Base-by-base conservation (phyloP, 2,888 invertebrate genomes). In the Autographa gamma region DNA sequence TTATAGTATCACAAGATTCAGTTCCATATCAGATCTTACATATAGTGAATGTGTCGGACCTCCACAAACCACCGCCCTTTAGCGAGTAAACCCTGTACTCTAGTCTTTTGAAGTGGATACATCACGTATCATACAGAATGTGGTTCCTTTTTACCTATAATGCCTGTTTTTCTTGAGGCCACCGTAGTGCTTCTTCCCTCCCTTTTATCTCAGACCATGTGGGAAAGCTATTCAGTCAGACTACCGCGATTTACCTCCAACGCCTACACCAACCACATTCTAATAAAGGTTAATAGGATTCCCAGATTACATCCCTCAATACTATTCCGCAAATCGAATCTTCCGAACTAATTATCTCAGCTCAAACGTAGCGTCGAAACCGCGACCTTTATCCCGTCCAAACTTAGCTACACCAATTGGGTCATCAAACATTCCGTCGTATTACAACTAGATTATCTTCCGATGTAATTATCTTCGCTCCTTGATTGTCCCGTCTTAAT, bases 371-470 rank as follows among this genome's bases (percentile, higher is more conserved):
- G 14, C n/a, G 48, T 16, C 48, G 54, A 13, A 56, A 19, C 54
- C 19, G 11, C 54, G 54, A 56, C 54, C 54, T 56, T 56, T 56
- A 25, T 56, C 25, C 25, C 54, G 9, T 25, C 54, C 54, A 19
- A 56, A 19, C 25, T 56, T 56, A 56, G 54, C 25, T 25, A 19
- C 54, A 25, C 13, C 54, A 56, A 56, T 56, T 56, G 54, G 54
- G 54, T 25, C 54, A 25, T 56, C 54, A 56, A 56, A 56, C 54
- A 56, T 56, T 56, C 54, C 54, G n/a, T 16, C 16, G 48, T 48
- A 48, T 48, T 48, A 48, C 54, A 25, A 56, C 54, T 19, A 13
- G 54, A 56, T 19, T 56, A 25, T 56, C 19, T 25, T 13, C 18
- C 48, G 7, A 56, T 56, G 54, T 56, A 56, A 56, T 56, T 56